Evolutionary conservation across 2,888 invertebrate species (phyloP), one percentile per base, ranked within the genome.

Genomic region (Leistus spinibarbis): DNA sequence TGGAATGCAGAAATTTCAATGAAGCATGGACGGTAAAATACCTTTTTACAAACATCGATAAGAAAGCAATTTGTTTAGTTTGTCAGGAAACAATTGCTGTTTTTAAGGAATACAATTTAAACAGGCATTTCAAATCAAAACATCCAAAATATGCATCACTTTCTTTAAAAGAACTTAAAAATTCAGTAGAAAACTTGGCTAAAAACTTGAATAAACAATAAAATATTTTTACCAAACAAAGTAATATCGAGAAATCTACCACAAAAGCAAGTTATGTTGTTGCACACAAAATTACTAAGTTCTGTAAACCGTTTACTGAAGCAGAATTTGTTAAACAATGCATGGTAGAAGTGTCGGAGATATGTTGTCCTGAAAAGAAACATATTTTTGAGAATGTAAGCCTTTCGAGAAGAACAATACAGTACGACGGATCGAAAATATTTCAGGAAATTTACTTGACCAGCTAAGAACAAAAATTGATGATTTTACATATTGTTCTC

Each of bases 371-470:
- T 62, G 77, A 77, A 77, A 77, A 78, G 73, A 76, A 76, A 76
- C 73, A 76, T 72, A 77, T 69, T 62, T 78, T 77, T 77, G 71
- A 76, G 77, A 78, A 76, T 65, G 40, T 74, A 40, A 69, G 77
- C 77, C 77, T 79, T 69, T 78, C 77, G 72, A 77, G 77, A 67
- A 79, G 78, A 77, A 79, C 79, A 75, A 65, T 76, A n/a, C n/a
- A 56, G 69, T 69, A 69, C 69, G 69, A 68, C 68, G 69, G 69
- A 74, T 76, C 63, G 74, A 76, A 69, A 69, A 69, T 64, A 69
- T 76, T 69, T 74, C 69, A 64, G 69, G 62, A 73, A 76, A 74
- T 53, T 19, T 74, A 74, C 62, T 69, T 27, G 64, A 75, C 63
- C 74, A 66, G 64, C 68, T 76, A 67, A 62, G 73, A 72, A 62